Evolutionary conservation across 2,888 invertebrate species (phyloP).

Genomic region (Phorcus lineatus): DNA sequence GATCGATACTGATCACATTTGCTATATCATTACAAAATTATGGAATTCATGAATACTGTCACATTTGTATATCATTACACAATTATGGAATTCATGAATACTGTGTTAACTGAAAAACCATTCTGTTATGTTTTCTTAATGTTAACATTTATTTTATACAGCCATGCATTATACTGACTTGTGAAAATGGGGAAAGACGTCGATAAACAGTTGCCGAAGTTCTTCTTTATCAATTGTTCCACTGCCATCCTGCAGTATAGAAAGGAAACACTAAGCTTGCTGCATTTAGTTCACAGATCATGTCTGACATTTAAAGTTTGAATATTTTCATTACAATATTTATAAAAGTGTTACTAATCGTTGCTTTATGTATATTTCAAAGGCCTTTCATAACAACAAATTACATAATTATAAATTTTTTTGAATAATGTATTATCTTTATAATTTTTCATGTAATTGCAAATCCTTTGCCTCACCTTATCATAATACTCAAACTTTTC

Average conservation of each 20-base stretch:
- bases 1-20: too few species aligned
- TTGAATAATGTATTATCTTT: too few species aligned
- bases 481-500: slow-evolving; percentile 73
- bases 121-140: too few species aligned
- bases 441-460: too few species aligned
- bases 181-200: slow-evolving; percentile 73
- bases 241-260: slow-evolving; percentile 66
- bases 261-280: too few species aligned
- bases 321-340: not conserved
- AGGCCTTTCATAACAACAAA: too few species aligned
- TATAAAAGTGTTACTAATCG: not conserved
- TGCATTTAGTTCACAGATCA: too few species aligned
- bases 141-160: too few species aligned
- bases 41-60: too few species aligned
- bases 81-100: not conserved
- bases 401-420: too few species aligned
- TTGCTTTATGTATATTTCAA: too few species aligned
- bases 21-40: not conserved
- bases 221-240: slow-evolving; percentile 74
- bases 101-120: not conserved
- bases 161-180: slow-evolving; percentile 49
- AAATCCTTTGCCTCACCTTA: slow-evolving; percentile 52
- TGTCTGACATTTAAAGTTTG: too few species aligned
- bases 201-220: slow-evolving; percentile 69
- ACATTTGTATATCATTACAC: not conserved